Base-by-base conservation (phyloP, 2,888 invertebrate species). In the Eupithecia abbreviata region DNA sequence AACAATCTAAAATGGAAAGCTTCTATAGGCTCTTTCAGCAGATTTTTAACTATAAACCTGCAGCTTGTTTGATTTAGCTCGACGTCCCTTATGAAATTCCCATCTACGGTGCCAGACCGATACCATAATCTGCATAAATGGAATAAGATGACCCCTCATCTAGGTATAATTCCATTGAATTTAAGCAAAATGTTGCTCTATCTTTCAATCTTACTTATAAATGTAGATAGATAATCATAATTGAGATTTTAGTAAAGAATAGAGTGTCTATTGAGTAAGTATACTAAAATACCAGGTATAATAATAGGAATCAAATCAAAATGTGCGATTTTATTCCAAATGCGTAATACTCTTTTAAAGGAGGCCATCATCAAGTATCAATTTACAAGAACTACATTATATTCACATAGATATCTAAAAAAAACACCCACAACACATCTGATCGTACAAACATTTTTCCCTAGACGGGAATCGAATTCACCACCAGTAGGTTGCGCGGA, bases 101-200 rank as follows among this genome's bases (percentile, higher is more conserved):
- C 69, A 49, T 69, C 69, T 18, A 47, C 18, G 69, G n/a, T 45
- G 67, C 47, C 69, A 69, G 47, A n/a, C 69, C n/a, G 68, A 69
- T 43, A 47, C 69, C 69, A 69, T 69, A 69, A 47, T 69, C 47
- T 69, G 47, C 69, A 69, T 69, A 30, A 69, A 47, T 49, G 30
- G 47, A 45, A 69, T 69, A n/a, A 47, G 18, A 69, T 69, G 69
- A 69, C 69, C 12, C 69, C 10, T 30, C 18, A n/a, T 68, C 45
- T 18, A 30, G 30, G 30, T 30, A 18, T 9, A 47, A 49, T 47
- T 10, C 13, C n/a, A 69, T n/a, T 47, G 69, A 12, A 18, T 45
- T 13, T 45, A 3, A 4, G 45, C 68, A 68, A 45, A 18, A 45
- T 67, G 43, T 67, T 15, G 42, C 67, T 43, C 45, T 9, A 66